These are phyloP conservation scores for Dascyllus trimaculatus DNA, from an alignment of 2,113 vertebrate species.

Conservation along the genomic window DNA sequence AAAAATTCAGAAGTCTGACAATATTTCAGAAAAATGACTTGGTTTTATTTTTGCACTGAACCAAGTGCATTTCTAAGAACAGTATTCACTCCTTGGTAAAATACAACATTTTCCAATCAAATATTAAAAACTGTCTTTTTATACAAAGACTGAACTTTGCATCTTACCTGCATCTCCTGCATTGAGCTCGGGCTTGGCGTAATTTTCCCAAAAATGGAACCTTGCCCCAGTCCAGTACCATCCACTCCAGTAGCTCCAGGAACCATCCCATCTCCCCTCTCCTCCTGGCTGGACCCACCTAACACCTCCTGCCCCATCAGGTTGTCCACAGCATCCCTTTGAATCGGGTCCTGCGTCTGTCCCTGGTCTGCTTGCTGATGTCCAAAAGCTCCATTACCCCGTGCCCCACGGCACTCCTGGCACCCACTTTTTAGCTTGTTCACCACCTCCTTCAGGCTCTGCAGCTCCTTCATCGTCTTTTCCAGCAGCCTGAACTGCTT, in stretches of 20 bases:
- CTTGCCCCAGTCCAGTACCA: conserved; percentile 52
- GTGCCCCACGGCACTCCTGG: conserved; percentile 87
- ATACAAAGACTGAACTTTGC: neutral
- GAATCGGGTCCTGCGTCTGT: conserved; percentile 38
- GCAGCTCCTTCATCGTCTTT: conserved; percentile 92
- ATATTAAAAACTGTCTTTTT: neutral
- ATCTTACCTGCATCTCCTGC: conserved; percentile 86
- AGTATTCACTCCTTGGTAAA: neutral
- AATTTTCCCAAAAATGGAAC: conserved; percentile 70
- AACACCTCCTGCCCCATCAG: conserved; percentile 83
- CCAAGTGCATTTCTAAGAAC: neutral
- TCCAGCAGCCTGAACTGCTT: conserved; percentile 90
- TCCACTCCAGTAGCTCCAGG: conserved; percentile 49
- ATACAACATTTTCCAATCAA: neutral
- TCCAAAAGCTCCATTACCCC: conserved; percentile 81
- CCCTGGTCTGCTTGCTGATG: conserved; percentile 78
- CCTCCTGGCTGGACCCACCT: conserved; percentile 78
- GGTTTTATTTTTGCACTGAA: neutral
- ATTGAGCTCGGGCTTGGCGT: conserved; percentile 68
- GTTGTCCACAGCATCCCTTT: conserved; percentile 55
- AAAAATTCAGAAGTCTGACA: neutral
- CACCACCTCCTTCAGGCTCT: conserved; percentile 91
- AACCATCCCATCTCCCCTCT: conserved; percentile 64
- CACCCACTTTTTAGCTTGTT: conserved; percentile 89
- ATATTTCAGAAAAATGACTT: neutral